Base-by-base conservation (phyloP, 2,113 vertebrate genomes). In the Barbus barbus region DNA sequence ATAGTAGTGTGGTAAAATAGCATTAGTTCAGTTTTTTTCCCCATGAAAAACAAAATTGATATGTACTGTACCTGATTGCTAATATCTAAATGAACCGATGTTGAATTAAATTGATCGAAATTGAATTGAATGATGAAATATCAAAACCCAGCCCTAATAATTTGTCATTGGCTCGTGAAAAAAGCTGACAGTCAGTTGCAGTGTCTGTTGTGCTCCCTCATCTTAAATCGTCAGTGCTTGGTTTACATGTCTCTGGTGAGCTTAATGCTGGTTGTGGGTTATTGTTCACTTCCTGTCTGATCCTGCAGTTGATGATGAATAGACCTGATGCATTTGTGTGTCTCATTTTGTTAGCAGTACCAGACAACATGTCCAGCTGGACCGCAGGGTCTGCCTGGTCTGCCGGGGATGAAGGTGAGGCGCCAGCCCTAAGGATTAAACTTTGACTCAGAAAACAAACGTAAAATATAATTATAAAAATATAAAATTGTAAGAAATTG, bases 361-460 rank as follows among this genome's bases (percentile, higher is more conserved):
- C 93, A 92, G 85, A 89, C 94, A 20, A 85, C 91, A 60, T 95
- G 95, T 69, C 95, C 95, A 56, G 91, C 93, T 16, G 95, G 95
- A 88, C 93, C 94, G 9, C 94, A 85, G 86, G 95, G 95, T 38
- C n/a, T 93, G 33, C 84, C 91, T 60, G 95, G 95, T 6, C 82
- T 93, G 18, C 94, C 92, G 78, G 95, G 95, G 48, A 89, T 95
- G 83, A 95, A 95, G 95, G 95, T 95, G 83, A 91, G 81, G 46
- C 72, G 53, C 33, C n/a, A 53, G 1, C 36, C 36, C 5, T 24
- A n/a, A n/a, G n/a, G n/a, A n/a, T n/a, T n/a, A n/a, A n/a, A 41
- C 16, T 36, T 36, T 22, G 9, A 0, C 51, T 20, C 18, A 8
- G 0, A 9, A 22, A 56, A 28, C 9, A 24, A 60, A 9, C 9